Evolutionary conservation across 2,888 invertebrate genomes (phyloP).

Genomic region (Harmothoe impar): DNA sequence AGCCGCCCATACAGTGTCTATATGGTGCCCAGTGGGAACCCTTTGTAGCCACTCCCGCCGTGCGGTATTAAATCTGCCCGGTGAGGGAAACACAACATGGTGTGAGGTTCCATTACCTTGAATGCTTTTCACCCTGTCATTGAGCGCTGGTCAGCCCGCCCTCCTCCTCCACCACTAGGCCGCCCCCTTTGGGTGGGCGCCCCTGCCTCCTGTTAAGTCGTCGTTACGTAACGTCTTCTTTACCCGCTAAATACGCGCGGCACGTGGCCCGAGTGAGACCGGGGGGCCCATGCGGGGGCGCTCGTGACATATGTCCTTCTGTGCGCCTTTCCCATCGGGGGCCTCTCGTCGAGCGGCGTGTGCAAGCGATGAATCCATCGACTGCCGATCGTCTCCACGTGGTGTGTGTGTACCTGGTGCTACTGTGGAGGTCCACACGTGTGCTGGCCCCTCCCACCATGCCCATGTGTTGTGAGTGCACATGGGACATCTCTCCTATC

Average conservation of each 20-base stretch:
- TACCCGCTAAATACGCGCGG: background rate
- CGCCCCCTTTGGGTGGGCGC: background rate
- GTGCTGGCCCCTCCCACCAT: too few relatives aligned
- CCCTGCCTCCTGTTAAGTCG: constrained; percentile 1
- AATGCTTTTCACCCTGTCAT: constrained; percentile 6
- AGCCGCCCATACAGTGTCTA: background rate
- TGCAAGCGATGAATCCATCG: constrained; percentile 46
- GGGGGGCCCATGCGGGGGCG: constrained; percentile 33
- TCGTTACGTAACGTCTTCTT: constrained; percentile 42
- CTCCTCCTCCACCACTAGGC: background rate
- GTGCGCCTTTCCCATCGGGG: background rate
- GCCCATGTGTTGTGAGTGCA: too few relatives aligned
- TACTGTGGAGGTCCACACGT: too few relatives aligned
- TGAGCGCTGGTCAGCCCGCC: background rate
- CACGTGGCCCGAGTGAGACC: background rate
- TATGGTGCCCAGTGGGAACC: background rate
- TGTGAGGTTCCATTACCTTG: constrained; percentile 44
- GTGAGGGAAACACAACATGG: constrained; percentile 26
- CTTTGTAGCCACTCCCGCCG: background rate
- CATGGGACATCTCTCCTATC: too few relatives aligned
- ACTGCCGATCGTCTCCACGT: constrained; percentile 56
- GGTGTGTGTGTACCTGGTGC: constrained; percentile 40
- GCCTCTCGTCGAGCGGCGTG: constrained; percentile 9
- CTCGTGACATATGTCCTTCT: constrained; percentile 9
- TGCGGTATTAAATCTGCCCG: background rate